Base-by-base conservation (phyloP, 2,888 invertebrate genomes). In the Hololepta plana region DNA sequence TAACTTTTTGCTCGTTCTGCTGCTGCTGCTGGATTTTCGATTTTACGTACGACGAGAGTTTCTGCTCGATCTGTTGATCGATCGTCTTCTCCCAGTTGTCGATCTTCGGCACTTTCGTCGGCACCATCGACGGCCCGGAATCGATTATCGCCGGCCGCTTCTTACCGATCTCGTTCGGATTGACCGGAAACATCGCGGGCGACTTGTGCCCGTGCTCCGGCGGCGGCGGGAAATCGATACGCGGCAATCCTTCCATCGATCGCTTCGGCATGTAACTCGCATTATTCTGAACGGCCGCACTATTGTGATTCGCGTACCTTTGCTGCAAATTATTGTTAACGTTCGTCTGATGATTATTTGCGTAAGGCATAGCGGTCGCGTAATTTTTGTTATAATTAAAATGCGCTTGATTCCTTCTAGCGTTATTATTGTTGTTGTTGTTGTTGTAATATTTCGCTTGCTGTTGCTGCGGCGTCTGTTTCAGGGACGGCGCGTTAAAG, bases 21-120 rank as follows among this genome's bases (percentile, higher is more conserved):
- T n/a, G n/a, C n/a, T n/a, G n/a, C n/a, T n/a, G n/a, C n/a, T n/a
- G n/a, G 15, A 9, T 30, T 31, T 28, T 44, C 16, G 35, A 28
- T 28, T 38, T 38, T 16, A 28, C 41, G 33, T 59, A 58, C 3
- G 52, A 49, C 6, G 55, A 54, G 9, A 66, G 43, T 30, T 58
- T 53, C 38, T 64, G 60, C 34, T 65, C 64, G 20, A 64, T 64
- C 40, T 64, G 60, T 34, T 60, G 53, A 38, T 66, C 64, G 31
- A 63, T 61, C 2, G 55, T 55, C 32, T 59, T 49, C 31, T 59
- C 46, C 65, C 66, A 66, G 3, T 53, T 46, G 35, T 64, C 63
- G 3, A 58, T 44, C 36, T 59, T 59, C 1, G 59, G 51, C 15
- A 61, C 51, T 42, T 66, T 65, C 30, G 46, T 52, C 3, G 55